Percentiles rank a stretch among this genome's conserved stretches.
Evolutionary conservation across 2,113 vertebrate species (phyloP).

Genomic region (Phyllopteryx taeniolatus): DNA sequence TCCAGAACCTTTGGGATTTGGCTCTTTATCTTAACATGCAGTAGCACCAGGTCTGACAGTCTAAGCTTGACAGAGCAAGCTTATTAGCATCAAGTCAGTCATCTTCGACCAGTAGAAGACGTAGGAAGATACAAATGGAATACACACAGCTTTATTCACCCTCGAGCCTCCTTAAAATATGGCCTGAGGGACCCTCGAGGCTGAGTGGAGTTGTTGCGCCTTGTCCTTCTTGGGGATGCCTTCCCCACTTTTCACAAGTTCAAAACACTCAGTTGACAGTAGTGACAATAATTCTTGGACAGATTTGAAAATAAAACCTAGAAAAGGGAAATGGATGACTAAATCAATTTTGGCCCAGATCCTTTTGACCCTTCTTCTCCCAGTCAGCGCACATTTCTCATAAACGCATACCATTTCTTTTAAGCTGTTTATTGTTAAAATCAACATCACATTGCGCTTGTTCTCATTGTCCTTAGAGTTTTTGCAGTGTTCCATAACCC

Average conservation of each 20-base stretch:
- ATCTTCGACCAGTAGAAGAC: constrained; percentile 69
- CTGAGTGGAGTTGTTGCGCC: constrained; percentile 55
- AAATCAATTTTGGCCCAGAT: constrained; percentile 39
- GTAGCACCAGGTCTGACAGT: constrained; percentile 73
- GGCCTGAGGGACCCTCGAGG: constrained; percentile 69
- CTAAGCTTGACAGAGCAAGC: constrained; percentile 79
- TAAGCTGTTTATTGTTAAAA: constrained; percentile 7
- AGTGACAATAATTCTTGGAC: constrained; percentile 43
- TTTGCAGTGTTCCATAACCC: constrained; percentile 32
- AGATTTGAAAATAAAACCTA: constrained; percentile 43
- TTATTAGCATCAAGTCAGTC: constrained; percentile 76
- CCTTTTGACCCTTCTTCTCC: constrained; percentile 14
- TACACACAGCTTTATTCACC: constrained; percentile 65
- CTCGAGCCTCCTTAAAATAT: constrained; percentile 71
- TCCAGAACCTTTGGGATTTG: constrained; percentile 72
- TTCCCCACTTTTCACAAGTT: constrained; percentile 54
- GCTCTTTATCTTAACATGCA: constrained; percentile 73
- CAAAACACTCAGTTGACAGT: constrained; percentile 51
- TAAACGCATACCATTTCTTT: constrained; percentile 18
- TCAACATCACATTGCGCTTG: constrained; percentile 16
- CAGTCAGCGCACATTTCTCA: constrained; percentile 18
- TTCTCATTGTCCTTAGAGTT: constrained; percentile 27
- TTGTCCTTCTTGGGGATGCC: constrained; percentile 59
- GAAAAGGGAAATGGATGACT: constrained; percentile 36
- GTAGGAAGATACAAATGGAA: constrained; percentile 57